Evolutionary conservation across 2,113 vertebrate genomes (phyloP), one percentile per base, ranked within the genome.

Genomic region (Pterocles burchelli): DNA sequence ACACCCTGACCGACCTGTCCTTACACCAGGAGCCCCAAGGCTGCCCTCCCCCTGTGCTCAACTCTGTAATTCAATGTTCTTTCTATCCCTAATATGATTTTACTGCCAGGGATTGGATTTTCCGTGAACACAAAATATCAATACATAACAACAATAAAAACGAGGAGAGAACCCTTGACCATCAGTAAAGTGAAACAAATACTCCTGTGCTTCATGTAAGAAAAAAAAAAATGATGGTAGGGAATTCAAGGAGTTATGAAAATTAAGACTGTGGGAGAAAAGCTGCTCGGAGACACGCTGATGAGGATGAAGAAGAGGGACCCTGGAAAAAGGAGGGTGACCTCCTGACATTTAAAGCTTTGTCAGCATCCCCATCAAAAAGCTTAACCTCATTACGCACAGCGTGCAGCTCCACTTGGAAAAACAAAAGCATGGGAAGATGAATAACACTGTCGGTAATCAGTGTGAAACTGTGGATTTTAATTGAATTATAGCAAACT

Each of bases 401-500:
- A 58, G 7, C 45, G 9, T 28, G 12, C 29, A 59, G 5, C 36
- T 85, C 57, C 61, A 33, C 70, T 46, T 2, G 46, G 19, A 13
- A 33, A 94, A 95, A 93, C 90, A 96, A 95, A 54, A 73, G 81
- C 88, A 34, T 13, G 51, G 71, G 41, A 76, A 85, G 43, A 91
- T 89, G 68, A 95, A 63, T 54, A 68, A 31, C 4, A 2, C 83
- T 93, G 74, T 16, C 83, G 54, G 55, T 95, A 94, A 94, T 61
- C 63, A 85, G 22, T 58, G 83, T 89, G 87, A 93, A 97, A 95
- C 85, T 81, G 34, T 82, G 95, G 31, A 88, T 93, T 87, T 94
- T 79, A 96, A 93, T 95, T 95, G 88, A 92, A 74, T 95, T 92
- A 77, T 1, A 77, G 58, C 73, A 67, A 90, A 71, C 86, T 89